Evolutionary conservation across 2,797 vertebrate genomes (phyloP).

Genomic region (Sebastolobus altivelis): DNA sequence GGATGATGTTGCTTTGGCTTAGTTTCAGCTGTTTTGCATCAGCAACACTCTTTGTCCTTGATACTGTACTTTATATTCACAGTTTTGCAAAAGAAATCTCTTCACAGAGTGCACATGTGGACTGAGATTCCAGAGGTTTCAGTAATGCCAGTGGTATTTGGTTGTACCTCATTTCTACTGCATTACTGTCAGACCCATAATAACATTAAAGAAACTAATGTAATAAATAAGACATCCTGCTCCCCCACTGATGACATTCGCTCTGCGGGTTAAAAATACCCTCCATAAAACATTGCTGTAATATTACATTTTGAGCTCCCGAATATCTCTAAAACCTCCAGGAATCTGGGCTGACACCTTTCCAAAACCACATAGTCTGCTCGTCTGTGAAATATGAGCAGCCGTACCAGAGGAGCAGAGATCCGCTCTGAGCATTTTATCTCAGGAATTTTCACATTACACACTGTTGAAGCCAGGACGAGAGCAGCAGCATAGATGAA

Average conservation of each 20-base stretch:
- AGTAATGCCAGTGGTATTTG: slow-evolving; percentile 12
- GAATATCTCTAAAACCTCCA: slow-evolving; percentile 37
- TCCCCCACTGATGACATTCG: background rate
- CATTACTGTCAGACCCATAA: slow-evolving; percentile 34
- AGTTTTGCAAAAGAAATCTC: background rate
- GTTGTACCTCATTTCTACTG: slow-evolving; percentile 15
- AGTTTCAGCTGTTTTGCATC: slow-evolving; percentile 18
- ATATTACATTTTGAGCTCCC: slow-evolving; percentile 31
- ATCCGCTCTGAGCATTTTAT: slow-evolving; percentile 30
- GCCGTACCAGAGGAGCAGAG: slow-evolving; percentile 17
- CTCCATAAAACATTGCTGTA: slow-evolving; percentile 30
- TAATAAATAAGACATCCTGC: slow-evolving; percentile 23
- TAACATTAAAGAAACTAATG: slow-evolving; percentile 28
- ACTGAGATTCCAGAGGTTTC: slow-evolving; percentile 22
- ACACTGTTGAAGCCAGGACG: background rate
- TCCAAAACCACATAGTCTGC: slow-evolving; percentile 34
- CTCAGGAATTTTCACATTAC: slow-evolving; percentile 32
- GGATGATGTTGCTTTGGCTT: background rate
- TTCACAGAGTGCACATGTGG: background rate
- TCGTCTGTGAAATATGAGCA: slow-evolving; percentile 33
- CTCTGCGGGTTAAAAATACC: slow-evolving; percentile 30
- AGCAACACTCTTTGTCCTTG: background rate
- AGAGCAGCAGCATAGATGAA: slow-evolving; percentile 15
- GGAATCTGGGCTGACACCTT: slow-evolving; percentile 46
- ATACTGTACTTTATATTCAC: slow-evolving; percentile 11